phyloP scores from a whole-genome alignment of 1,140 invertebrate genomes.

The Cotesia typhae region DNA sequence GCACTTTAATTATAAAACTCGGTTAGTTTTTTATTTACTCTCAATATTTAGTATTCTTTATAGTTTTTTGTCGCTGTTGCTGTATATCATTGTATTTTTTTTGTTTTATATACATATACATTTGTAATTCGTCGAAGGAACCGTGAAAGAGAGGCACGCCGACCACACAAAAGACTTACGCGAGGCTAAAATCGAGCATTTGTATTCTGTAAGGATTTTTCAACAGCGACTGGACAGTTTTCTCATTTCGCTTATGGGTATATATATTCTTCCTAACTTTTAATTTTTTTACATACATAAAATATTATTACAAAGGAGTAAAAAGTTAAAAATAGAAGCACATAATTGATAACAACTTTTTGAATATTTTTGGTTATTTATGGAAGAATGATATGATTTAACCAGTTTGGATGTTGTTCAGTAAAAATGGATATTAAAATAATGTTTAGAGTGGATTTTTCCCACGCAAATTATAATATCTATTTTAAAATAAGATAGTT shows the following conservation, averaged over 20 bases:
- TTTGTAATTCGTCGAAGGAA: conserved; percentile 21
- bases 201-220: conserved; percentile 63
- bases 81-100: background rate
- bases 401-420: too few species aligned
- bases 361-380: too few species aligned
- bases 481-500: conserved; percentile 14
- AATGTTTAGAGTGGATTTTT: conserved; percentile 9
- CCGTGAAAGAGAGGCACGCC: conserved; percentile 15
- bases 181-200: conserved; percentile 57
- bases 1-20: background rate
- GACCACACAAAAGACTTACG: conserved; percentile 15
- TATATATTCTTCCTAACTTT: conserved; percentile 52
- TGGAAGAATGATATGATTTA: too few species aligned
- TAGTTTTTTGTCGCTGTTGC: background rate
- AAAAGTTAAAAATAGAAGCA: background rate
- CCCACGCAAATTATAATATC: conserved; percentile 30
- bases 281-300: conserved; percentile 21
- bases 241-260: conserved; percentile 63
- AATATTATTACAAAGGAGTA: background rate
- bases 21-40: conserved; percentile 1
- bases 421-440: background rate
- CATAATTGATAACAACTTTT: too few species aligned
- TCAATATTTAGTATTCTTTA: conserved; percentile 5
- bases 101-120: background rate
- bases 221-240: conserved; percentile 57